phyloP scores from a whole-genome alignment of 23 tunicate species.

The Clavelina lepadiformis region DNA sequence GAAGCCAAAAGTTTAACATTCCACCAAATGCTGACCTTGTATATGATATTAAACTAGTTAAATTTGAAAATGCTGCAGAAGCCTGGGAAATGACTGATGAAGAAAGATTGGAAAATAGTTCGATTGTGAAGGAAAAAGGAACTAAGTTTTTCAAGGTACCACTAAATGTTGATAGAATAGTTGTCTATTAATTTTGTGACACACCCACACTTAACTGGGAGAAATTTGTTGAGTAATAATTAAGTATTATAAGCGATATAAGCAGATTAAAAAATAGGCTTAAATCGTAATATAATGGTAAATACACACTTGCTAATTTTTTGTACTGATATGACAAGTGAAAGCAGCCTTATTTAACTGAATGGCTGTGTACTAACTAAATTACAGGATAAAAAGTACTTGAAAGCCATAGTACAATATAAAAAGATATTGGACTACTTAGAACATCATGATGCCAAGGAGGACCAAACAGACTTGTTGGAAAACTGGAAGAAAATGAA shows the following conservation, averaged over 20 bases:
- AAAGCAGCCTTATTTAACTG: background rate
- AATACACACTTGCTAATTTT: no score
- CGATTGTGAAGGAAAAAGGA: constrained; percentile 72
- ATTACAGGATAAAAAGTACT: constrained; percentile 17
- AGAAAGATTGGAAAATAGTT: constrained; percentile 59
- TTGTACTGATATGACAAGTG: background rate
- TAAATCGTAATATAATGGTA: background rate
- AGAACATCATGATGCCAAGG: constrained; percentile 53
- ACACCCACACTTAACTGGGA: no score
- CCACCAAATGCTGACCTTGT: constrained; percentile 54
- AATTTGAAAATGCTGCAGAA: constrained; percentile 76
- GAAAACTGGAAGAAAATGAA: constrained; percentile 56
- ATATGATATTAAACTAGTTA: constrained; percentile 42
- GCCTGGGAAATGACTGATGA: constrained; percentile 94
- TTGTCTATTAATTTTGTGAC: no score
- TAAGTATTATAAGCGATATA: no score
- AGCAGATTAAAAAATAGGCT: no score
- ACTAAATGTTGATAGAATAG: no score
- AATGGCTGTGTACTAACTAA: background rate
- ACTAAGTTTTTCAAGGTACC: constrained; percentile 53
- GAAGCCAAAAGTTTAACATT: constrained; percentile 20
- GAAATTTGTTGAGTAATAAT: no score
- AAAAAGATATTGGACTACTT: constrained; percentile 39
- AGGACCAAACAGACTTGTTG: constrained; percentile 38
- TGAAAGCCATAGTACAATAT: constrained; percentile 28